These are phyloP conservation scores for Gallirallus australis DNA, from an alignment of 2,797 vertebrate species.

Conservation along the genomic window DNA sequence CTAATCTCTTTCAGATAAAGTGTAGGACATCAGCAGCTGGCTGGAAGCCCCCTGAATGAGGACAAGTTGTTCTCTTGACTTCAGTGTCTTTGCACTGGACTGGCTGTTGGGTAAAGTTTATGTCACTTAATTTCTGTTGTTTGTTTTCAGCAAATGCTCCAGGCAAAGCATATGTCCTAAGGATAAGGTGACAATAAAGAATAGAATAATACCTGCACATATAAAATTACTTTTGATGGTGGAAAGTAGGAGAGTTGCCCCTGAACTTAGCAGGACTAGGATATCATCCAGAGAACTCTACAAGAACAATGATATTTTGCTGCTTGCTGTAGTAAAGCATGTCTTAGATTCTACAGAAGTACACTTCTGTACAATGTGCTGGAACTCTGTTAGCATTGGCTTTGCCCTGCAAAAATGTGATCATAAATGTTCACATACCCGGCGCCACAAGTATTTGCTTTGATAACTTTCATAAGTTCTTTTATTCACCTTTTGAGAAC, in stretches of 20 bases:
- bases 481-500: neutral
- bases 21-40: neutral
- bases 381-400: neutral
- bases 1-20: neutral
- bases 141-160: neutral
- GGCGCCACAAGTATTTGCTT: constrained; percentile 44
- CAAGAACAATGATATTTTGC: neutral
- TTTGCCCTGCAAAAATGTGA: neutral
- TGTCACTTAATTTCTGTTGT: neutral
- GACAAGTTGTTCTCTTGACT: neutral
- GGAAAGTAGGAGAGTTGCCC: neutral
- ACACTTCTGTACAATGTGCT: neutral
- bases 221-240: neutral
- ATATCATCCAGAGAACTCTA: neutral
- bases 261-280: neutral
- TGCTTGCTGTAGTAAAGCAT: neutral
- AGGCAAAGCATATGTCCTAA: neutral
- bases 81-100: neutral
- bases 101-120: neutral
- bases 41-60: neutral
- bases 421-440: neutral
- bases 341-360: neutral
- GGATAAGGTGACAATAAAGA: neutral
- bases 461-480: constrained; percentile 19
- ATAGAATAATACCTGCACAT: neutral